phyloP scores from a whole-genome alignment of 1,140 invertebrate species.

The Zaprionus ghesquierei region DNA sequence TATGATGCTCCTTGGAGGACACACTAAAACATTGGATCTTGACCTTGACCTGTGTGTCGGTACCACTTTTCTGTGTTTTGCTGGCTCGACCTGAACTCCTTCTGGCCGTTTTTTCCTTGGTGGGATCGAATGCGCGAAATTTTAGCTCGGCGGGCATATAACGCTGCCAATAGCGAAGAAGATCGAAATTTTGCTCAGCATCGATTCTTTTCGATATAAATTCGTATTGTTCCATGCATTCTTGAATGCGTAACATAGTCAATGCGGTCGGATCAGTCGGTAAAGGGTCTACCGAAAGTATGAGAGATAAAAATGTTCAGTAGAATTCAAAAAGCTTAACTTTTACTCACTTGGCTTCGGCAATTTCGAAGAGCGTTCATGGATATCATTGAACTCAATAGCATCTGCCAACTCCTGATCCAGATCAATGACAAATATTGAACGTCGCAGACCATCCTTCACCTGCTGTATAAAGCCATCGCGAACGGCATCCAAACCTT shows the following conservation, averaged over 20 bases:
- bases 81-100: conserved; percentile 1
- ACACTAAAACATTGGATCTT: conserved; percentile 45
- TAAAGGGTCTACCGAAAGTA: not conserved
- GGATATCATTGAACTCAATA: not conserved
- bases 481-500: conserved; percentile 50
- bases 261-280: conserved; percentile 34
- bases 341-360: not conserved
- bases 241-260: conserved; percentile 24
- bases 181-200: conserved; percentile 46
- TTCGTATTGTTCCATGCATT: conserved; percentile 40
- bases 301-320: too few species aligned
- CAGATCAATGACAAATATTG: conserved; percentile 60
- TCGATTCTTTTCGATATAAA: conserved; percentile 36
- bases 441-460: conserved; percentile 38
- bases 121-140: not conserved
- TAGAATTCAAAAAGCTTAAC: not conserved
- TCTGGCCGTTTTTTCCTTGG: not conserved
- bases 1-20: conserved; percentile 52
- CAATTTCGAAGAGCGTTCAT: conserved; percentile 5
- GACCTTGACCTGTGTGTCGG: conserved; percentile 10
- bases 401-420: conserved; percentile 31
- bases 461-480: conserved; percentile 56
- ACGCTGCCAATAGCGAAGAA: conserved; percentile 47
- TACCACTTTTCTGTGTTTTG: not conserved
- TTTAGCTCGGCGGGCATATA: conserved; percentile 52